These are phyloP conservation scores for Pseudochaenichthys georgianus DNA, from an alignment of 2,797 vertebrate species.

Conservation along the genomic window DNA sequence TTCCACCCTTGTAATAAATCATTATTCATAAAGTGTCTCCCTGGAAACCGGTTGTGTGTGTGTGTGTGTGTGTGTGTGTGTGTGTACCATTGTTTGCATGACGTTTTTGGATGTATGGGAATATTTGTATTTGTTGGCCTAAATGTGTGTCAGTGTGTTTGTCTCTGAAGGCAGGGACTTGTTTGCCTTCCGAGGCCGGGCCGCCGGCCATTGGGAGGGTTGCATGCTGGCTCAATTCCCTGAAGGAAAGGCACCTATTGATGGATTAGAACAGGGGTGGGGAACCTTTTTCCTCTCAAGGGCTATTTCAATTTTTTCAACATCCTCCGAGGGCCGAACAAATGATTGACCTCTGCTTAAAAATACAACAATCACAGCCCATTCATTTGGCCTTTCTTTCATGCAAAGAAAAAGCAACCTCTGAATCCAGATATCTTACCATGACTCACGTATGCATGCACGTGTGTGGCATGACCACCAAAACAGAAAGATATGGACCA, in stretches of 20 bases:
- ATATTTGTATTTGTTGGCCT: neutral
- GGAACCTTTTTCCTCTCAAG: too few relatives aligned
- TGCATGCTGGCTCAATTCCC: slow-evolving; percentile 75
- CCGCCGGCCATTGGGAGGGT: slow-evolving; percentile 61
- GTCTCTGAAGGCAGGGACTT: slow-evolving; percentile 23
- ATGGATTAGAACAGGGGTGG: slow-evolving; percentile 30
- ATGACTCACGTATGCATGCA: too few relatives aligned
- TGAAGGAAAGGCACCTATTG: slow-evolving; percentile 80
- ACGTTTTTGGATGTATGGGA: slow-evolving; percentile 22
- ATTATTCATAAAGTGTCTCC: slow-evolving; percentile 68
- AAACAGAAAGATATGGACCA: too few relatives aligned
- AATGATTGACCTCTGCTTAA: too few relatives aligned
- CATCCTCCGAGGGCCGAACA: too few relatives aligned
- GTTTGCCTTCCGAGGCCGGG: slow-evolving; percentile 40
- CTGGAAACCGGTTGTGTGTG: slow-evolving; percentile 58
- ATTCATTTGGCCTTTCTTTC: too few relatives aligned
- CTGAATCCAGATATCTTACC: too few relatives aligned
- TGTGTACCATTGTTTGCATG: too few relatives aligned
- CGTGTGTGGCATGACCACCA: too few relatives aligned
- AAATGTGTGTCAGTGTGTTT: slow-evolving; percentile 7
- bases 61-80: neutral
- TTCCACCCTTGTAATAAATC: slow-evolving; percentile 56
- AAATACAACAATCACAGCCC: too few relatives aligned
- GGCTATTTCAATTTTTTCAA: too few relatives aligned
- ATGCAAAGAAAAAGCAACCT: too few relatives aligned